These are phyloP conservation scores for Smittia aterrima DNA, from an alignment of 2,888 invertebrate species.

Conservation along the genomic window DNA sequence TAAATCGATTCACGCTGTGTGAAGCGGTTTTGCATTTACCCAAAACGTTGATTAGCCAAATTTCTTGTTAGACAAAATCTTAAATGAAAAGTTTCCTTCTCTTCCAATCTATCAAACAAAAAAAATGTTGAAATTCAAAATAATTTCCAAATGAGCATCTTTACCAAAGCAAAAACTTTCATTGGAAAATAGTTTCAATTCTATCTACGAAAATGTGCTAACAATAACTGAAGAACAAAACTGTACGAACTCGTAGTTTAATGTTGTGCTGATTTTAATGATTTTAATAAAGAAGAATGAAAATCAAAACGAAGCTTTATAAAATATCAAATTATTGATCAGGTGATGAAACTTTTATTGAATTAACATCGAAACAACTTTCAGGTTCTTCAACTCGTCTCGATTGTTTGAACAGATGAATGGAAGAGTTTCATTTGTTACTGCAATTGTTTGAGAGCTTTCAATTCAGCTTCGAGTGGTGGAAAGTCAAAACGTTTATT, in stretches of 20 bases:
- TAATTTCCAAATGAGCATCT: background rate
- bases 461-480: too few species aligned
- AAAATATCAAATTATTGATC: too few species aligned
- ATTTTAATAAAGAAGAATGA: constrained; percentile 21
- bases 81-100: background rate
- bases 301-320: background rate
- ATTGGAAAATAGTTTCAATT: constrained; percentile 35
- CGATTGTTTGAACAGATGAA: too few species aligned
- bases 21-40: background rate
- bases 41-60: background rate
- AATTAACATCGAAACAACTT: too few species aligned
- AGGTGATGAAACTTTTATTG: too few species aligned
- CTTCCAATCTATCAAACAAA: background rate
- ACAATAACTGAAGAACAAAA: constrained; percentile 39
- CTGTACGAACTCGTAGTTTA: constrained; percentile 8
- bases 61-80: background rate
- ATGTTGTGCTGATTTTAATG: constrained; percentile 34
- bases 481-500: too few species aligned
- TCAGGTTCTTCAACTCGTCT: too few species aligned
- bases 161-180: background rate
- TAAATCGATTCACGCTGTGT: too few species aligned
- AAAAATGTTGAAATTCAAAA: background rate
- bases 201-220: constrained; percentile 27
- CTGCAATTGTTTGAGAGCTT: too few species aligned
- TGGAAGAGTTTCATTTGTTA: too few species aligned